Evolutionary conservation across 2,113 vertebrate genomes (phyloP).

Genomic region (Protomyctophum bolini): DNA sequence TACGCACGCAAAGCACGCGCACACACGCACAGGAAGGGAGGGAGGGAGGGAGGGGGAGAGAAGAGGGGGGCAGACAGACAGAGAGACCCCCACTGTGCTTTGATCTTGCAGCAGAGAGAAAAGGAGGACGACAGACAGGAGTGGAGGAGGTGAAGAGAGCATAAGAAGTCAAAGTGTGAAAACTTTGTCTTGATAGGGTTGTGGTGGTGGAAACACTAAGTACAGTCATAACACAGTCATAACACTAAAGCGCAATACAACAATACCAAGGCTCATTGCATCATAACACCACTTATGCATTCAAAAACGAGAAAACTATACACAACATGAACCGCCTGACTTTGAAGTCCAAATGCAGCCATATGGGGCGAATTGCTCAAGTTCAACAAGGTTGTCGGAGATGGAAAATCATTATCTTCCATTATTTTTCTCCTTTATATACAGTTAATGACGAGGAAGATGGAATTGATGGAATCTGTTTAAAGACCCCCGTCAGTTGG

Average conservation of each 20-base stretch:
- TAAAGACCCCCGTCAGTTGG: background rate
- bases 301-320: background rate
- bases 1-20: background rate
- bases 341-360: background rate
- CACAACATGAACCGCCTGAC: background rate
- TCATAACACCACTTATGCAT: background rate
- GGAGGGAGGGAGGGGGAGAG: background rate
- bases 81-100: background rate
- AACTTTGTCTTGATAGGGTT: background rate
- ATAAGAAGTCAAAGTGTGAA: background rate
- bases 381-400: slow-evolving; percentile 1
- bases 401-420: background rate
- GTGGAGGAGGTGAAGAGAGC: slow-evolving; percentile 1
- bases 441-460: background rate
- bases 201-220: background rate
- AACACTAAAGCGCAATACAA: background rate
- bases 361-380: background rate
- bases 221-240: too few species aligned
- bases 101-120: background rate
- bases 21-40: background rate
- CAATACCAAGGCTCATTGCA: background rate
- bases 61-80: slow-evolving; percentile 3
- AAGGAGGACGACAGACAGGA: slow-evolving; percentile 4
- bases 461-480: background rate
- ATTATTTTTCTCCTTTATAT: background rate